phyloP scores from a whole-genome alignment of 2,797 vertebrate genomes.

The Pseudochirops cupreus region DNA sequence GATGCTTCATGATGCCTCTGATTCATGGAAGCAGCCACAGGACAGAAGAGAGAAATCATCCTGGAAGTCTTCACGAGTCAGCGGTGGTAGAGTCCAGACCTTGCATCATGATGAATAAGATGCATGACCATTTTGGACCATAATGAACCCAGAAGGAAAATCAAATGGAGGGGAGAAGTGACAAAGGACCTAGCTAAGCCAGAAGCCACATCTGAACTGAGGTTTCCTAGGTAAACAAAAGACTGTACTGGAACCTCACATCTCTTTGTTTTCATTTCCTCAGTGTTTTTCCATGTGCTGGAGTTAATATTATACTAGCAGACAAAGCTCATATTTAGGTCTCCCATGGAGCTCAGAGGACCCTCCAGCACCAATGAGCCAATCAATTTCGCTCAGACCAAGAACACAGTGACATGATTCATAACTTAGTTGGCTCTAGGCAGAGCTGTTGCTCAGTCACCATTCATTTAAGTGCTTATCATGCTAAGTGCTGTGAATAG shows the following conservation, averaged over 20 bases:
- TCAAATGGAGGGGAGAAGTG: slow-evolving; percentile 64
- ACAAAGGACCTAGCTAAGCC: slow-evolving; percentile 64
- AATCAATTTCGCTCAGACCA: not conserved
- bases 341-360: not conserved
- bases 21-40: slow-evolving; percentile 66
- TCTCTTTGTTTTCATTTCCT: slow-evolving; percentile 27
- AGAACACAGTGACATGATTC: not conserved
- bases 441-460: not conserved
- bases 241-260: slow-evolving; percentile 19
- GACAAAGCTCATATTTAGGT: slow-evolving; percentile 64
- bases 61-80: slow-evolving; percentile 75
- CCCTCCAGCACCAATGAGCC: not conserved
- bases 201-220: slow-evolving; percentile 7
- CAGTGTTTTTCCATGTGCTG: slow-evolving; percentile 44
- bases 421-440: not conserved
- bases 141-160: slow-evolving; percentile 78
- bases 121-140: slow-evolving; percentile 81
- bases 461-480: not conserved
- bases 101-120: slow-evolving; percentile 80
- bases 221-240: slow-evolving; percentile 77
- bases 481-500: not conserved
- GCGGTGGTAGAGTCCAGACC: slow-evolving; percentile 77
- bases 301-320: slow-evolving; percentile 41
- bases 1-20: slow-evolving; percentile 39
- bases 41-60: slow-evolving; percentile 63